These are phyloP conservation scores for Seriola dumerili DNA, from an alignment of 2,113 vertebrate species.

Conservation along the genomic window DNA sequence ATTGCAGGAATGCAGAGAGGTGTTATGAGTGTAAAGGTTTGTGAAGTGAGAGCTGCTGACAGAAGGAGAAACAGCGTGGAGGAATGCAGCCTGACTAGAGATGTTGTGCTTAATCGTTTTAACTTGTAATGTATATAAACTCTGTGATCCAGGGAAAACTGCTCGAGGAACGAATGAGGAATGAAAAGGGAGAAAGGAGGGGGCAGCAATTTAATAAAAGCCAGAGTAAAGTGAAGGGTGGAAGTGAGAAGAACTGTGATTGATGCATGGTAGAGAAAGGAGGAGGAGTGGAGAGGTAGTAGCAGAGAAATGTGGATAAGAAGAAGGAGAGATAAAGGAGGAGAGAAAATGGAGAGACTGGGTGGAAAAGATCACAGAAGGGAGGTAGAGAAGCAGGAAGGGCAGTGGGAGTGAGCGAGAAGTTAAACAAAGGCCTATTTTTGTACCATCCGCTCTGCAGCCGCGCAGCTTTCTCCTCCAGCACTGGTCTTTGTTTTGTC, in stretches of 20 bases:
- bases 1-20: constrained; percentile 36
- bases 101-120: constrained; percentile 17
- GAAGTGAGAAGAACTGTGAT: neutral
- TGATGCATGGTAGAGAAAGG: neutral
- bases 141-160: neutral
- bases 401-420: constrained; percentile 11
- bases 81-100: constrained; percentile 38
- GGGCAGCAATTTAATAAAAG: too few species aligned
- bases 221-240: neutral
- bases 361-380: neutral
- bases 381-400: constrained; percentile 43
- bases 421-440: constrained; percentile 68
- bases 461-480: constrained; percentile 19
- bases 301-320: neutral
- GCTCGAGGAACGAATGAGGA: neutral
- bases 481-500: constrained; percentile 50
- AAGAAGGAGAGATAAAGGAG: neutral
- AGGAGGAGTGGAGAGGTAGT: neutral
- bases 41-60: constrained; percentile 32
- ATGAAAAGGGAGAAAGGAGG: fast-evolving
- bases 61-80: constrained; percentile 33
- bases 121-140: constrained; percentile 22
- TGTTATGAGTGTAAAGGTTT: constrained; percentile 18
- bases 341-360: neutral
- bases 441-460: constrained; percentile 32